Conservation (phyloP, 2,113 vertebrate species). For the Tachycineta bicolor region DNA sequence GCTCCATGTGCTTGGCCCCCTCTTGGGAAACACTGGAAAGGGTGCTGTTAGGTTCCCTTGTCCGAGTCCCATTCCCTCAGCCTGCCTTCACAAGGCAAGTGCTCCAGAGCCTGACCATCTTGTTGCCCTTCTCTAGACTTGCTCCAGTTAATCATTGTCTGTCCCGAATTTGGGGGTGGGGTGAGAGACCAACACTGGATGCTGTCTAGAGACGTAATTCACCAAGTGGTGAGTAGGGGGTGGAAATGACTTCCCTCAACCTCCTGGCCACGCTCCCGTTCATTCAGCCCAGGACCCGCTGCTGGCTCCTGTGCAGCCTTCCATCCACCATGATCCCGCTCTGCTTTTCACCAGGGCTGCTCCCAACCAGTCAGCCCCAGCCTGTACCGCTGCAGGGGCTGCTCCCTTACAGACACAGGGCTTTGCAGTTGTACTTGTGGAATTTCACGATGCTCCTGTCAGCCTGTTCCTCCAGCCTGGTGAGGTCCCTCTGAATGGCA, state of each 20-base stretch:
- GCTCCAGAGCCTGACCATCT: not conserved
- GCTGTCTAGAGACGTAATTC: not conserved
- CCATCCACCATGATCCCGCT: not conserved
- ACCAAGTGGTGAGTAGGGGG: not conserved
- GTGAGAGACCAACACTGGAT: not conserved
- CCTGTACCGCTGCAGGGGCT: not conserved
- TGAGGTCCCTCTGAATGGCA: not conserved
- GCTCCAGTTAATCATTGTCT: not conserved
- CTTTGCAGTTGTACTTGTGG: not conserved
- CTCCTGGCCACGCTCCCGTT: not conserved
- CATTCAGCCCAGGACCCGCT: not conserved
- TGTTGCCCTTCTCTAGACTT: not conserved
- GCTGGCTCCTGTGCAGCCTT: not conserved
- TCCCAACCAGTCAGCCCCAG: not conserved
- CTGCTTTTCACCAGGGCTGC: not conserved
- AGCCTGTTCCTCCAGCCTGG: not conserved
- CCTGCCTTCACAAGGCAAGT: not conserved
- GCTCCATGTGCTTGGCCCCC: not conserved
- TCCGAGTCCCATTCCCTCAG: not conserved
- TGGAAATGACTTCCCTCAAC: not conserved
- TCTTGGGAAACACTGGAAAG: not conserved
- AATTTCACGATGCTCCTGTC: accelerated
- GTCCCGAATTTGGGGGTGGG: not conserved
- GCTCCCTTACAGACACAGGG: not conserved
- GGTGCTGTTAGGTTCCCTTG: not conserved